Percentiles rank a stretch among this genome's conserved stretches.
phyloP scores from a whole-genome alignment of 2,797 vertebrate species.

The Perodicticus potto region DNA sequence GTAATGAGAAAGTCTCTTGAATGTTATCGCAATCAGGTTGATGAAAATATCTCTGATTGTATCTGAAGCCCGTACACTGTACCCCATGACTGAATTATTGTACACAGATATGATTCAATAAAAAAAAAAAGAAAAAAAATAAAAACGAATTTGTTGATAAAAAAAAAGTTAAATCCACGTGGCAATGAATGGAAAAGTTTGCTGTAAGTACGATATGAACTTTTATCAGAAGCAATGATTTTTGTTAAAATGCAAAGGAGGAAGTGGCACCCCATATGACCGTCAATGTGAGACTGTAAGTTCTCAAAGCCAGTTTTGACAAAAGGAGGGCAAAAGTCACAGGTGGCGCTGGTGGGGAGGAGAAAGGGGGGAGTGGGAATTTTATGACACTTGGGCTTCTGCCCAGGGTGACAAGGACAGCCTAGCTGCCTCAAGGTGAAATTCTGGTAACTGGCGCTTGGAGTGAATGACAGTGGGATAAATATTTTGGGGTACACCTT shows the following conservation, averaged over 20 bases:
- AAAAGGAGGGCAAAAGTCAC: background rate
- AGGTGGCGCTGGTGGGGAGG: background rate
- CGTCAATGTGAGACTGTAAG: background rate
- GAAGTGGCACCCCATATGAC: background rate
- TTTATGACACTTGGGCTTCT: too few species aligned
- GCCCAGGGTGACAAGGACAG: background rate
- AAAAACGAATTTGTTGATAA: too few species aligned
- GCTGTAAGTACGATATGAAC: background rate
- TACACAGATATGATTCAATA: too few species aligned
- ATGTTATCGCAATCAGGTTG: too few species aligned
- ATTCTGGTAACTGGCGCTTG: background rate
- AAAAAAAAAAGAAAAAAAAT: too few species aligned
- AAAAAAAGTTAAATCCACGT: background rate
- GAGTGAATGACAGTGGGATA: background rate
- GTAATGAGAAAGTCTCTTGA: too few species aligned
- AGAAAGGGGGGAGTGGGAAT: too few species aligned
- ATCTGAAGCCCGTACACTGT: too few species aligned
- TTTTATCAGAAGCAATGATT: background rate
- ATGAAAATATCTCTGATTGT: too few species aligned
- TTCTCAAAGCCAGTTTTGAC: background rate
- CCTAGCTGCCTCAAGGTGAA: background rate
- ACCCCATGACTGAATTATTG: too few species aligned
- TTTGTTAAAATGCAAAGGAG: background rate
- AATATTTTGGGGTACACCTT: background rate
- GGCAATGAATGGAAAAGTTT: background rate